Evolutionary conservation across 2,113 vertebrate genomes (phyloP).

Genomic region (Galemys pyrenaicus): DNA sequence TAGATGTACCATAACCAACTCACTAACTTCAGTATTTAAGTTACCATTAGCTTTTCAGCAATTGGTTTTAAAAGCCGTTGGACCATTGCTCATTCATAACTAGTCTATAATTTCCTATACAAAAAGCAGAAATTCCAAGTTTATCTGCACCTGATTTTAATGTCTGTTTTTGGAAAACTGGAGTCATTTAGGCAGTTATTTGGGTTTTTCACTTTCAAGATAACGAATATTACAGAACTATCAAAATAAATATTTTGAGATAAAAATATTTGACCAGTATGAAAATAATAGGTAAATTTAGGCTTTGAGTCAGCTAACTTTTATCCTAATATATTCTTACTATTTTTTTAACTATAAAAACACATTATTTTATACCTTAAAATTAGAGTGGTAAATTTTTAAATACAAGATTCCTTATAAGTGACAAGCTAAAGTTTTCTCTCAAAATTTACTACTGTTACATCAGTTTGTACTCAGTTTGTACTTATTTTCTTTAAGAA

Average conservation of each 20-base stretch:
- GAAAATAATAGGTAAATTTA: constrained; percentile 6
- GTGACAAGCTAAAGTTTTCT: not conserved
- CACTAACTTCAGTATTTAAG: not conserved
- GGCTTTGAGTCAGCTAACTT: not conserved
- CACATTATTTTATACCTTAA: constrained; percentile 8
- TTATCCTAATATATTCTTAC: constrained; percentile 14
- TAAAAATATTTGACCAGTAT: not conserved
- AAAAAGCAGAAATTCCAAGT: not conserved
- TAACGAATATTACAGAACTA: constrained; percentile 7
- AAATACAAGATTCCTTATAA: constrained; percentile 12
- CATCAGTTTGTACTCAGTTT: not conserved
- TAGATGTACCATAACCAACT: not conserved
- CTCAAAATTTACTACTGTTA: not conserved
- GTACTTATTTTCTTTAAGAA: constrained; percentile 15
- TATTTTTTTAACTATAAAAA: constrained; percentile 1
- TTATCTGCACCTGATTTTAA: not conserved
- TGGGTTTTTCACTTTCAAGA: not conserved
- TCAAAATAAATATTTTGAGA: constrained; percentile 10
- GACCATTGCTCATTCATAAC: not conserved
- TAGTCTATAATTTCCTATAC: not conserved
- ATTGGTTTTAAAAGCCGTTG: not conserved
- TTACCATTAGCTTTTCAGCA: not conserved
- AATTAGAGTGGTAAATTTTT: constrained; percentile 20
- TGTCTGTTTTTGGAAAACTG: not conserved
- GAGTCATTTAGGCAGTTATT: not conserved